Conservation (phyloP, 2,113 vertebrate genomes). For the Malurus melanocephalus region DNA sequence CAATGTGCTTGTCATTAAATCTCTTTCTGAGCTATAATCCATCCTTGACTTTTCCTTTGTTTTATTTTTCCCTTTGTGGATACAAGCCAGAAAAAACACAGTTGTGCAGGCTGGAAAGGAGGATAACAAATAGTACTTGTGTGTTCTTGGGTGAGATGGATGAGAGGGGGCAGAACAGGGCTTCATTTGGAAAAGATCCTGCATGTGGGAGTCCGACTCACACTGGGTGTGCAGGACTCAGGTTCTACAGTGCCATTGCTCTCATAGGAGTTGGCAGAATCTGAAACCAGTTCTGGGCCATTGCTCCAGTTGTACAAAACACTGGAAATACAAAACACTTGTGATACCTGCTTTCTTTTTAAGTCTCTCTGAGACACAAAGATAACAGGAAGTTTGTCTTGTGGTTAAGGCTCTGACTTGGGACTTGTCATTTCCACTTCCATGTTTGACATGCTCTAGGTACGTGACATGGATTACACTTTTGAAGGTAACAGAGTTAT, state of each 20-base stretch:
- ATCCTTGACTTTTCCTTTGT: slow-evolving; percentile 69
- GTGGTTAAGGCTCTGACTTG: background rate
- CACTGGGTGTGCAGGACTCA: background rate
- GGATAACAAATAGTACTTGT: slow-evolving; percentile 30
- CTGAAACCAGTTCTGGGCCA: background rate
- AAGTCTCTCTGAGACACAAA: background rate
- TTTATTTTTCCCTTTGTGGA: slow-evolving; percentile 64
- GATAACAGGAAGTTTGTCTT: background rate
- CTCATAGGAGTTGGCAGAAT: background rate
- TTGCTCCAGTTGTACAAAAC: background rate
- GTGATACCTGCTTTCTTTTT: background rate
- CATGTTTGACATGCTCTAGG: background rate
- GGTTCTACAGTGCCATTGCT: background rate
- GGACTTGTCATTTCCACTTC: background rate
- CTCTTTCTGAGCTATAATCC: slow-evolving; percentile 63
- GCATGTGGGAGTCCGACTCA: background rate
- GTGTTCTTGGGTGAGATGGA: slow-evolving; percentile 36
- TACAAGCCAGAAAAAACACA: slow-evolving; percentile 71
- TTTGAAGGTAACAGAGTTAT: background rate
- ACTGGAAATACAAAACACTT: background rate
- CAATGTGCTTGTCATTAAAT: slow-evolving; percentile 73
- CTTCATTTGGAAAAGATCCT: slow-evolving; percentile 11
- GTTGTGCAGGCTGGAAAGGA: slow-evolving; percentile 37
- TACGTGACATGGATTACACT: background rate
- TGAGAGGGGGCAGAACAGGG: slow-evolving; percentile 15